These are phyloP conservation scores for Onychorhynchus coronatus DNA, from an alignment of 2,113 vertebrate genomes.

Conservation along the genomic window DNA sequence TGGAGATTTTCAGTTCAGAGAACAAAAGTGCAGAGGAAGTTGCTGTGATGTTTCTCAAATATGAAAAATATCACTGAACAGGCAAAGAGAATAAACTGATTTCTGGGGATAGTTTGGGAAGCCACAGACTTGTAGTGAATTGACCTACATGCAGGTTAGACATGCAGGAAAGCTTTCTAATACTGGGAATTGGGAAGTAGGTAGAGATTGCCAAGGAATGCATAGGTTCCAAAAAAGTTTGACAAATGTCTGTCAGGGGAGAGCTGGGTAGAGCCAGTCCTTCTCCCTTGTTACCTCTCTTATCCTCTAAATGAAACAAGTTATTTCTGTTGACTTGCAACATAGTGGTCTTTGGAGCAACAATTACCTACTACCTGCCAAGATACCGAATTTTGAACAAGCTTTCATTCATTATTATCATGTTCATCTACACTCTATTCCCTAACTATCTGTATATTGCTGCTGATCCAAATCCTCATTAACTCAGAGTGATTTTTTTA, in stretches of 20 bases:
- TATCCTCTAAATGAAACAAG: background rate
- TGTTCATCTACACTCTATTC: background rate
- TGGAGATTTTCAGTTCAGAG: background rate
- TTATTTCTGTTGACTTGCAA: background rate
- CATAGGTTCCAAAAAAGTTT: background rate
- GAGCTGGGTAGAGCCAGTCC: background rate
- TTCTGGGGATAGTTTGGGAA: background rate
- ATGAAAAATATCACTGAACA: background rate
- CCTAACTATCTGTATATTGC: background rate
- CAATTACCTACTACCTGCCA: background rate
- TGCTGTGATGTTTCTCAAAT: background rate
- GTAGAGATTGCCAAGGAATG: background rate
- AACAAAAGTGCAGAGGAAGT: background rate
- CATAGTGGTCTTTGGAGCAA: background rate
- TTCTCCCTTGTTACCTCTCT: background rate
- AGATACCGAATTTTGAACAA: background rate
- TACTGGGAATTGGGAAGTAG: background rate
- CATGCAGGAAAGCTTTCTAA: background rate
- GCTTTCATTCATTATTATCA: background rate
- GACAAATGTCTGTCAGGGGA: background rate
- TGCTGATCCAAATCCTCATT: background rate
- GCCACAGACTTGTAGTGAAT: background rate
- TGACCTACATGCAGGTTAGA: background rate
- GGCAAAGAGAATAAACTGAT: background rate
- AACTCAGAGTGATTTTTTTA: background rate